A percentile compares a stretch with the other conserved stretches of the same genome.
phyloP scores from a whole-genome alignment of 2,888 invertebrate genomes.

The Conchocele bisecta region DNA sequence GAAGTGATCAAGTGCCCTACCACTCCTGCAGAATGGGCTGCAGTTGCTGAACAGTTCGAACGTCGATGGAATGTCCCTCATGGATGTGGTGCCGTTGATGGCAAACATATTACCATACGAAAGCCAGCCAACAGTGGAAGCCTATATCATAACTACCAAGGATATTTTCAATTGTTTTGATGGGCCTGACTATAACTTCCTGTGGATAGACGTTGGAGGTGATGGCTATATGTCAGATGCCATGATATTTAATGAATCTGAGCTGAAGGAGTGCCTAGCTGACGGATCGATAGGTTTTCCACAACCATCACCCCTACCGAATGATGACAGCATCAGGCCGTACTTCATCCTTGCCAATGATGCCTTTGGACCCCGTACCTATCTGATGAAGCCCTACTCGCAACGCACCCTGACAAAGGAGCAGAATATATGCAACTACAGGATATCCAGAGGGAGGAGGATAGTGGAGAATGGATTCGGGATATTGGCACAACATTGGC shows the following conservation, averaged over 20 bases:
- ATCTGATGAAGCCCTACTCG: constrained; percentile 63
- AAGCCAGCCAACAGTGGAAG: constrained; percentile 45
- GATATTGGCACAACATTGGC: constrained; percentile 18
- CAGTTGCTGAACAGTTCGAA: constrained; percentile 46
- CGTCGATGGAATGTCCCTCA: constrained; percentile 60
- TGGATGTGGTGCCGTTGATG: constrained; percentile 62
- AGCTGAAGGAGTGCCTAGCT: constrained; percentile 5
- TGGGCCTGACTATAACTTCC: constrained; percentile 40
- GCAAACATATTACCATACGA: constrained; percentile 62
- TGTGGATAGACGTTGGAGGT: constrained; percentile 22
- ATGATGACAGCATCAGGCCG: neutral
- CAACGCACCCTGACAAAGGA: constrained; percentile 41
- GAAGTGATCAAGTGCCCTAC: constrained; percentile 36
- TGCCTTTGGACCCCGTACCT: constrained; percentile 59
- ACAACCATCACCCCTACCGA: constrained; percentile 8
- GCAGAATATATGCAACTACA: constrained; percentile 62
- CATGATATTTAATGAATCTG: constrained; percentile 20
- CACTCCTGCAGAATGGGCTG: constrained; percentile 49
- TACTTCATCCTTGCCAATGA: constrained; percentile 52
- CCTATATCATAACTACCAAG: constrained; percentile 61
- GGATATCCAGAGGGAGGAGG: constrained; percentile 21
- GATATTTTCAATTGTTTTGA: constrained; percentile 51
- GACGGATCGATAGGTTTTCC: constrained; percentile 17
- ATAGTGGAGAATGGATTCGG: constrained; percentile 32
- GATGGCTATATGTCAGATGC: constrained; percentile 20